These are phyloP conservation scores for Trissolcus brochymenae DNA, from an alignment of 2,888 invertebrate species.

Conservation along the genomic window DNA sequence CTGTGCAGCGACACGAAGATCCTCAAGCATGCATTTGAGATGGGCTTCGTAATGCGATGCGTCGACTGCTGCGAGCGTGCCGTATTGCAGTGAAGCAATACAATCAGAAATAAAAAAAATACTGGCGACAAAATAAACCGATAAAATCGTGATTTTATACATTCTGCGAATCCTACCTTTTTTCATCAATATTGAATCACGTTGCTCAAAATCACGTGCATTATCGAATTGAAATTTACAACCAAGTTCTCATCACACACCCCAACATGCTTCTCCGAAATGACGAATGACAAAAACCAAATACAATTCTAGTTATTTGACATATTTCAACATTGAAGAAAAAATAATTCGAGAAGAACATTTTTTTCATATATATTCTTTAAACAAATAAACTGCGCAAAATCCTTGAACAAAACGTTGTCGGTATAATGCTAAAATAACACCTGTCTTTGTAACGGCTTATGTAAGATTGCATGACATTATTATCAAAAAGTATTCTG, in stretches of 20 bases:
- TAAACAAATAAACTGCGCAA: conserved; percentile 2
- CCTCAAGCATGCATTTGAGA: conserved; percentile 55
- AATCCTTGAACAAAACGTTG: conserved; percentile 30
- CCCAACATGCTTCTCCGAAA: neutral
- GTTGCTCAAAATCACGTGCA: conserved; percentile 20
- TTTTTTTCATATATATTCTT: neutral
- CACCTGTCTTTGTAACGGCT: conserved; percentile 36
- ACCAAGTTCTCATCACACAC: neutral
- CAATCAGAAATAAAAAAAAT: conserved; percentile 44
- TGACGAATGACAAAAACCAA: too few species aligned
- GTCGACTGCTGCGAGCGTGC: conserved; percentile 51
- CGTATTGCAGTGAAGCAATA: conserved; percentile 50
- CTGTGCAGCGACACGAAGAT: conserved; percentile 55
- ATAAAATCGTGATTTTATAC: conserved; percentile 48
- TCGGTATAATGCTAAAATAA: conserved; percentile 34
- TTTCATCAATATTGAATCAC: conserved; percentile 29
- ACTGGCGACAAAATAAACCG: conserved; percentile 43
- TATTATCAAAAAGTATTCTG: conserved; percentile 34
- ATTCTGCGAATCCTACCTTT: conserved; percentile 16
- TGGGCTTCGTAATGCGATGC: conserved; percentile 55
- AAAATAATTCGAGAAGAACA: too few species aligned
- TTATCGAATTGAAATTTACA: conserved; percentile 14
- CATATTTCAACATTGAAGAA: too few species aligned
- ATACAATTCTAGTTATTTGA: too few species aligned
- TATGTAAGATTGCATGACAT: conserved; percentile 32